Evolutionary conservation across 2,888 invertebrate species (phyloP).

Genomic region (Drosophila histrio): DNA sequence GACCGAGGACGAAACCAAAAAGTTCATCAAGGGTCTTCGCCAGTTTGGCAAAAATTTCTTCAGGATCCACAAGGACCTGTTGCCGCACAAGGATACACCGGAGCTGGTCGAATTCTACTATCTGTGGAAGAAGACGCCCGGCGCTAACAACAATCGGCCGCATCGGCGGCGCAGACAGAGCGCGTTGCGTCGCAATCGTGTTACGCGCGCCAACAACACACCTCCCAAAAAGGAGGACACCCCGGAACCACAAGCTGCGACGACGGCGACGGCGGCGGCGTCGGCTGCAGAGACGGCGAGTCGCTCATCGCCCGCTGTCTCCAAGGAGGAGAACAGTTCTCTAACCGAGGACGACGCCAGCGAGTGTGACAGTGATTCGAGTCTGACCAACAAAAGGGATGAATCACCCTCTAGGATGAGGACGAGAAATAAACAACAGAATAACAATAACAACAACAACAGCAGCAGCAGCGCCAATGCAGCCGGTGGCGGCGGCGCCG

Average conservation of each 20-base stretch:
- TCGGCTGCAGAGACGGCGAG: constrained; percentile 83
- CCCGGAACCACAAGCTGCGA: constrained; percentile 86
- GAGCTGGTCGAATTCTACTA: constrained; percentile 99
- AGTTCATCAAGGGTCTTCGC: constrained; percentile 98
- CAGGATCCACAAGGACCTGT: constrained; percentile 96
- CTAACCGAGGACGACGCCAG: constrained; percentile 96
- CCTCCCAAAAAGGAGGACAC: constrained; percentile 92
- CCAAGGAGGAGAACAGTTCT: constrained; percentile 91
- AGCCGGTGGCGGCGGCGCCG: constrained; percentile 54
- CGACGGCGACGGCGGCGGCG: constrained; percentile 83
- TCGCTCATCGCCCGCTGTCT: constrained; percentile 88
- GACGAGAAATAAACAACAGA: constrained; percentile 92
- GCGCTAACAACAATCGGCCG: constrained; percentile 97
- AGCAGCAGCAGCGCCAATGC: constrained; percentile 54
- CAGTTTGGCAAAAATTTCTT: constrained; percentile 99
- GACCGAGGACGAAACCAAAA: constrained; percentile 98
- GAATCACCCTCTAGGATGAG: constrained; percentile 95
- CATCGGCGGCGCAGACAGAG: constrained; percentile 95
- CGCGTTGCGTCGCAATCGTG: constrained; percentile 93
- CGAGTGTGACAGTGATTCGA: constrained; percentile 97
- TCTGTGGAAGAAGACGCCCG: constrained; percentile 99
- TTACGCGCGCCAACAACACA: constrained; percentile 91
- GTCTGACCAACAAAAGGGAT: constrained; percentile 90
- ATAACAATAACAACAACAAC: constrained; percentile 85
- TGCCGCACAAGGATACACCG: constrained; percentile 98